Base-by-base conservation (phyloP, 2,797 vertebrate genomes). In the Delichon dasypus region DNA sequence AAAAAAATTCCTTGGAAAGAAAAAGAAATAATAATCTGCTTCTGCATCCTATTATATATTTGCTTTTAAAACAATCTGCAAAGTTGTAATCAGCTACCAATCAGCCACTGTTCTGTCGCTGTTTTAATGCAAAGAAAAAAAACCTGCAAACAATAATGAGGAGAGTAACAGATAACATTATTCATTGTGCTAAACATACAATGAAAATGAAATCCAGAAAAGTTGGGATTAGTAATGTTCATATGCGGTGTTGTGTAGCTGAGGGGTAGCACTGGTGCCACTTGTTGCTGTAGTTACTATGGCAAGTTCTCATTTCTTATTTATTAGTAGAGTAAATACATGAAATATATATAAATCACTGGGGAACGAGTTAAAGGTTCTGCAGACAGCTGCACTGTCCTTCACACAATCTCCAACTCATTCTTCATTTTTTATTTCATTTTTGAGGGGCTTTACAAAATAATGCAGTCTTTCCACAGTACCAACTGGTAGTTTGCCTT, bases 281-380 rank as follows among this genome's bases (percentile, higher is more conserved):
- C 88, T 96, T 97, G 96, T 96, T 97, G 93, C 93, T 94, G 71
- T 42, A 92, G 48, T 93, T 95, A 55, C 71, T 88, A 84, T 73
- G 57, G 67, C 67, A 95, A 93, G 75, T 85, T 54, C 67, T 94
- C n/a, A 84, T 92, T 96, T 97, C 90, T 94, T 95, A 89, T 96
- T 97, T 94, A 95, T 51, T 93, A 79, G 57, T 66, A 86, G 50
- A 86, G 58, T 92, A 96, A 97, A 94, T 94, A 94, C 29, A 91
- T 93, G 78, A 94, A 97, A 96, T 94, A 93, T 77, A 95, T 85
- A 66, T 87, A 97, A 92, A 90, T 91, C 70, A 90, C 88, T 51
- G 53, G 78, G 96, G 73, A 86, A 8, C 48, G 94, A 89, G 51
- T 93, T 85, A 95, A 92, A 94, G 55, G 96, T 96, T 96, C 66